phyloP scores from a whole-genome alignment of 1,140 invertebrate genomes.

The Hyles euphorbiae region DNA sequence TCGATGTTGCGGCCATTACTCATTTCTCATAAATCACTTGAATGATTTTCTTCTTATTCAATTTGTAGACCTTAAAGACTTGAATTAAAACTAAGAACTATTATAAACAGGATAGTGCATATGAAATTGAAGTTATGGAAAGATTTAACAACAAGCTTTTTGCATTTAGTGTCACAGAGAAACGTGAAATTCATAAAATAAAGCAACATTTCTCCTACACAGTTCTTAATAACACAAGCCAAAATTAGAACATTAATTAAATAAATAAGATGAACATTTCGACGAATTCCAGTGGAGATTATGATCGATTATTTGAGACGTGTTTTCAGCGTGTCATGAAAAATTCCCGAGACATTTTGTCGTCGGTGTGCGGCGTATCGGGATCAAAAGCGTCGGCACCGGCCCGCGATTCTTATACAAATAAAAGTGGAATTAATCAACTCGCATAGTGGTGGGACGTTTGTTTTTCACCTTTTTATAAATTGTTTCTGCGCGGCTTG shows the following conservation, averaged over 20 bases:
- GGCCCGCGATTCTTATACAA: conserved; percentile 56
- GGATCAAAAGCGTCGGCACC: conserved; percentile 63
- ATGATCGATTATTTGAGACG: conserved; percentile 65
- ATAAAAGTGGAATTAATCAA: conserved; percentile 72
- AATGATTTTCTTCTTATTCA: too few species aligned
- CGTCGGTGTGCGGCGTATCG: conserved; percentile 52
- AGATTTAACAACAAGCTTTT: too few species aligned
- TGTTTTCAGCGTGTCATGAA: conserved; percentile 48
- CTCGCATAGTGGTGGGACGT: conserved; percentile 37
- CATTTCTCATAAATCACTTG: too few species aligned
- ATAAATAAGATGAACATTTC: conserved; percentile 21
- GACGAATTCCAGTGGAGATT: conserved; percentile 53
- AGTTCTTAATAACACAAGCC: too few species aligned
- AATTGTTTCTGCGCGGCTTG: neutral
- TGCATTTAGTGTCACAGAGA: too few species aligned
- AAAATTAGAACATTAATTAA: conserved; percentile 5
- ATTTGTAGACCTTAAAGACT: too few species aligned
- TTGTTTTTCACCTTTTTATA: conserved; percentile 1
- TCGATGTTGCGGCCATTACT: neutral
- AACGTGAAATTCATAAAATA: neutral
- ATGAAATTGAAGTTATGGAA: too few species aligned
- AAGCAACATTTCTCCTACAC: neutral
- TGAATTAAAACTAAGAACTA: too few species aligned
- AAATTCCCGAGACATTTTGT: conserved; percentile 56
- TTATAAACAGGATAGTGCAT: too few species aligned